phyloP scores from a whole-genome alignment of 2,113 vertebrate species.

The Silurus meridionalis region DNA sequence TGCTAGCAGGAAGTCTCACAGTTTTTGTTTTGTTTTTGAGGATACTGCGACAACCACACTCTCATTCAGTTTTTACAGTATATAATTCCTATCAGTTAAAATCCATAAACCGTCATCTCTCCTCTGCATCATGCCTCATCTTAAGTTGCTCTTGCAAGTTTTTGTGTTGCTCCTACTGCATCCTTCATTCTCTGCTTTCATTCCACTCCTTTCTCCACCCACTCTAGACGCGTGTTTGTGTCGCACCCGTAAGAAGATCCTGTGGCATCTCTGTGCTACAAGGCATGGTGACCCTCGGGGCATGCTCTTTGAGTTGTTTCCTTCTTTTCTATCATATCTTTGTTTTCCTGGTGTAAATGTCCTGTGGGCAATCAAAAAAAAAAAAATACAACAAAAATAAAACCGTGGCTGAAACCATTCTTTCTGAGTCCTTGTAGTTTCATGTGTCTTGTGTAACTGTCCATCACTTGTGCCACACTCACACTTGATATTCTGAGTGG shows the following conservation, averaged over 20 bases:
- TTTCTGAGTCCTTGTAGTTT: conserved; percentile 78
- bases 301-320: conserved; percentile 51
- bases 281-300: conserved; percentile 43
- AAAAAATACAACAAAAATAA: conserved; percentile 56
- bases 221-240: conserved; percentile 42
- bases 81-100: not conserved
- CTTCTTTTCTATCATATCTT: conserved; percentile 47
- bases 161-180: conserved; percentile 45
- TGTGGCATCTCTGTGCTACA: conserved; percentile 42
- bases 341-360: conserved; percentile 57
- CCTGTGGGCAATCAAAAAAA: conserved; percentile 53
- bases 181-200: conserved; percentile 56
- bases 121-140: conserved; percentile 6
- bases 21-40: not conserved
- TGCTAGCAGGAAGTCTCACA: not conserved
- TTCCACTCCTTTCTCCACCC: conserved; percentile 55
- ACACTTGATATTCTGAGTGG: conserved; percentile 49
- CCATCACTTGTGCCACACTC: conserved; percentile 69
- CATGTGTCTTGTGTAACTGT: conserved; percentile 78
- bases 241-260: conserved; percentile 45
- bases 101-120: not conserved
- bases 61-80: conserved; percentile 16
- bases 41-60: not conserved
- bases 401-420: conserved; percentile 79
- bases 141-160: conserved; percentile 24